These are phyloP conservation scores for Gadus macrocephalus DNA, from an alignment of 2,113 vertebrate species.

Conservation along the genomic window DNA sequence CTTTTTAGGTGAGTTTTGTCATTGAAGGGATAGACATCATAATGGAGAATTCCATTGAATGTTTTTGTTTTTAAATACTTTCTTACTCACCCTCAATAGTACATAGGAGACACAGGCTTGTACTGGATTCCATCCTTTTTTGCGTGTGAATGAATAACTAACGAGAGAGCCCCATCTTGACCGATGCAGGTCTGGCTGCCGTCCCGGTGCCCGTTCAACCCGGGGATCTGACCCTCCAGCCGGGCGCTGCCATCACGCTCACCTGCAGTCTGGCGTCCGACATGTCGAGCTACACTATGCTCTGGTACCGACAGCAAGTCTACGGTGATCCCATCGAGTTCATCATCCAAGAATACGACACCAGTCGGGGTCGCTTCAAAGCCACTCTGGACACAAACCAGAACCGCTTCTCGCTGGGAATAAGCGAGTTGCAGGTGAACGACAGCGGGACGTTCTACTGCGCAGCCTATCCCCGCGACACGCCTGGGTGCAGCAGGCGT, in stretches of 20 bases:
- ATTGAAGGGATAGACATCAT: too few species aligned
- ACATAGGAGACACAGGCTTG: too few species aligned
- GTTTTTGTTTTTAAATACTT: too few species aligned
- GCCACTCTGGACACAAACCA: background rate
- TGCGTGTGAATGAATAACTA: background rate
- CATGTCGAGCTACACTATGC: conserved; percentile 59
- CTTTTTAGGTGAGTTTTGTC: too few species aligned
- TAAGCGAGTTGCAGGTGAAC: conserved; percentile 24
- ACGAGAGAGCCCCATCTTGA: too few species aligned
- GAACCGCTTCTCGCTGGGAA: conserved; percentile 55
- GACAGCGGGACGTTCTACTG: conserved; percentile 67
- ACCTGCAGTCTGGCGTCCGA: conserved; percentile 47
- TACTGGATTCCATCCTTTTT: too few species aligned
- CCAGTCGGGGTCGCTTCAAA: background rate
- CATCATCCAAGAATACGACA: conserved; percentile 40
- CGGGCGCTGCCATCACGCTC: conserved; percentile 12
- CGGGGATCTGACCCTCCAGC: background rate
- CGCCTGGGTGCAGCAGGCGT: conserved; percentile 13
- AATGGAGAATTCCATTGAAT: too few species aligned
- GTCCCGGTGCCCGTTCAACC: conserved; percentile 45
- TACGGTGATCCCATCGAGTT: conserved; percentile 25
- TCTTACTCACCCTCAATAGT: too few species aligned
- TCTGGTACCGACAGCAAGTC: conserved; percentile 54
- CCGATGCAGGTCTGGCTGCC: conserved; percentile 34
- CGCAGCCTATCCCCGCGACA: conserved; percentile 59